Evolutionary conservation across 2,113 vertebrate genomes (phyloP), one percentile per base, ranked within the genome.

Genomic region (Martes martes): DNA sequence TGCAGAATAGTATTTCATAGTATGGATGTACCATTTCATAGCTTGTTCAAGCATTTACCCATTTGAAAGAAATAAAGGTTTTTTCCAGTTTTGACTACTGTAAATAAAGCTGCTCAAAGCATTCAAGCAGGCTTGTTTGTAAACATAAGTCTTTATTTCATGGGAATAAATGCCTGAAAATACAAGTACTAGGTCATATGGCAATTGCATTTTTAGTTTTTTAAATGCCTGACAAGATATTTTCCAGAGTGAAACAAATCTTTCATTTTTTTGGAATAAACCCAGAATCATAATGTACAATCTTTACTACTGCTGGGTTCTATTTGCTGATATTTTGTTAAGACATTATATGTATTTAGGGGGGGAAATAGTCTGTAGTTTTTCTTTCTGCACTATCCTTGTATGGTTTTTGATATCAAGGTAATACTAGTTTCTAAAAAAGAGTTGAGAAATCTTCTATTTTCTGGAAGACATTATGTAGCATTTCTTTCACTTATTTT

Each of bases 401-500:
- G 16, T 65, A 69, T 89, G n/a, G 3, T 63, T 93, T 95, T 96
- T 61, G 15, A 39, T 26, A 84, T 57, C 39, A 89, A 42, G 42
- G 47, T 67, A 90, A 88, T 33, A 95, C 9, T 39, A 78, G 19
- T 61, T 82, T 79, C 78, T 85, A 95, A 95, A 96, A 95, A 90
- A 73, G 26, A 67, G 8, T 36, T n/a, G 23, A 10, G 33, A 61
- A 81, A 45, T 65, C 14, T 89, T 42, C 28, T 76, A 21, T 92
- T 94, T 97, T 95, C 59, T 92, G 39, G 28, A 90, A 92, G 55
- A 96, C 11, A 91, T 45, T 80, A 31, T 59, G 8, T 50, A 82
- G 59, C 78, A 73, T 95, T 85, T 95, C 50, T 83, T 88, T 96
- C 50, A 63, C 36, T 91, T 93, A 82, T 84, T 76, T 84, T 93